These are phyloP conservation scores for Hirtodrosophila cameraria DNA, from an alignment of 2,888 invertebrate species.

Conservation along the genomic window DNA sequence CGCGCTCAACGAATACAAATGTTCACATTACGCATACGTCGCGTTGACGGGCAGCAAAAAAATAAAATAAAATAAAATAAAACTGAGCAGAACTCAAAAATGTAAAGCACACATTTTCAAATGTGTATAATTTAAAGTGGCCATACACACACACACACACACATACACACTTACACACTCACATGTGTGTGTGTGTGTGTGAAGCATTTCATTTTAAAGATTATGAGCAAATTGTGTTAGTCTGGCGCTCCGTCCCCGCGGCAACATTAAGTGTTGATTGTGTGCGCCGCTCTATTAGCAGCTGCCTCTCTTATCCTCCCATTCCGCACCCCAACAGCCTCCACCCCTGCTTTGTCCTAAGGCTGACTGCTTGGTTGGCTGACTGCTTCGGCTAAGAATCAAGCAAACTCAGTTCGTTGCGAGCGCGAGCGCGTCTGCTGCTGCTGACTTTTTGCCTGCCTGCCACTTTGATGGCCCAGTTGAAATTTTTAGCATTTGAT, in stretches of 20 bases:
- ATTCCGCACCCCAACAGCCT: neutral
- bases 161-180: neutral
- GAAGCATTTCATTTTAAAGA: constrained; percentile 67
- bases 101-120: constrained; percentile 62
- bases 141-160: constrained; percentile 27
- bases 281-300: constrained; percentile 78
- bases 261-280: constrained; percentile 78
- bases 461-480: constrained; percentile 59
- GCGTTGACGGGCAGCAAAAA: constrained; percentile 56
- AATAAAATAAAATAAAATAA: constrained; percentile 24
- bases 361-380: constrained; percentile 41
- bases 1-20: constrained; percentile 35
- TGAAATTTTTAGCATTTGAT: constrained; percentile 60
- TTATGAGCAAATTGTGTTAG: constrained; percentile 78
- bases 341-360: constrained; percentile 23
- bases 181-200: constrained; percentile 30
- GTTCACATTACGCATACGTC: constrained; percentile 73
- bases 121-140: constrained; percentile 59
- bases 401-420: constrained; percentile 77
- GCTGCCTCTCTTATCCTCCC: constrained; percentile 46
- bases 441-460: constrained; percentile 49
- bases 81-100: constrained; percentile 52
- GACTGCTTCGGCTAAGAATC: constrained; percentile 55
- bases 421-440: constrained; percentile 77
- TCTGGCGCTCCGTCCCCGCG: constrained; percentile 63